A percentile compares a stretch with the other conserved stretches of the same genome.
phyloP scores from a whole-genome alignment of 2,113 vertebrate genomes.

The Anser brachyrhynchus region DNA sequence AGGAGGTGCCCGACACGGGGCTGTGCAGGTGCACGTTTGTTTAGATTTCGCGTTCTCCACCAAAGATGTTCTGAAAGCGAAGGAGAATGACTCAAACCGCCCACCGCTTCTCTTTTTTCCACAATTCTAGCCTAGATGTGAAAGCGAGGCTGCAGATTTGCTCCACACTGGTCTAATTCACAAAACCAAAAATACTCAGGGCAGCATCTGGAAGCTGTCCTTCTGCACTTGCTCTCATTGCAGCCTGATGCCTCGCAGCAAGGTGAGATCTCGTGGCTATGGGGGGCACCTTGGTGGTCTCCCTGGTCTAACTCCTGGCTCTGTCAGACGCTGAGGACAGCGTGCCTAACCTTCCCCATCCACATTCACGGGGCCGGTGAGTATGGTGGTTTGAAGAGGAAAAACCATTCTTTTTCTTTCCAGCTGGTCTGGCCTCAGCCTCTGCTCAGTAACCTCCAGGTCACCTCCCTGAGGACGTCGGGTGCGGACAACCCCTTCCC shows the following conservation, averaged over 20 bases:
- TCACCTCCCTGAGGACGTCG: background rate
- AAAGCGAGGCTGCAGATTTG: background rate
- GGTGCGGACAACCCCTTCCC: background rate
- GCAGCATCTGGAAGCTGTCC: background rate
- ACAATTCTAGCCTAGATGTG: background rate
- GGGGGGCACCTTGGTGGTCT: background rate
- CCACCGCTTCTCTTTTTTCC: background rate
- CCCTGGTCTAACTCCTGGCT: background rate
- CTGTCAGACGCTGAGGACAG: background rate
- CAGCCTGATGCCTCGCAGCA: rapidly evolving
- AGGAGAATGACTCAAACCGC: background rate
- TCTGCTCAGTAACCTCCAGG: background rate
- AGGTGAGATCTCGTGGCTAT: background rate
- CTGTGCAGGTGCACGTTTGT: background rate
- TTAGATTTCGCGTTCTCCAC: rapidly evolving
- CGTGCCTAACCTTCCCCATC: background rate
- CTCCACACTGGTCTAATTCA: background rate
- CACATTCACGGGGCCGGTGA: rapidly evolving
- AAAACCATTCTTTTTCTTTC: background rate
- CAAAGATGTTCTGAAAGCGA: background rate
- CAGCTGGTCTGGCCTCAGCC: background rate
- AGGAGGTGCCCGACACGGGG: background rate
- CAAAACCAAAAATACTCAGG: background rate
- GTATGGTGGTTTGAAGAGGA: background rate
- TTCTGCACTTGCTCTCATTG: background rate